A percentile compares a stretch with the other conserved stretches of the same genome.
Conservation (phyloP, 53 echinoderm and acorn worm genomes). For the Holothuria leucospilota region DNA sequence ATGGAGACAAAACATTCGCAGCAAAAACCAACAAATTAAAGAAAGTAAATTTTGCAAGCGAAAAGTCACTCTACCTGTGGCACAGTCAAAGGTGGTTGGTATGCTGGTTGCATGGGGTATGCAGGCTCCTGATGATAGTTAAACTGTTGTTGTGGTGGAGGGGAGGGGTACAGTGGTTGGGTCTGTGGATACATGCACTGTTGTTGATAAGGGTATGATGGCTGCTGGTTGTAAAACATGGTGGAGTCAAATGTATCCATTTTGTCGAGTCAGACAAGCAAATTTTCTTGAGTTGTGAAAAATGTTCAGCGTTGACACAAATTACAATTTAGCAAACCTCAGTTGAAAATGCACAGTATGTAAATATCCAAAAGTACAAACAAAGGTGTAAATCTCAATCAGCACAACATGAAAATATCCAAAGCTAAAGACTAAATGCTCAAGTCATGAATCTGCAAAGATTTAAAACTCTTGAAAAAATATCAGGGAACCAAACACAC, state of each 20-base stretch:
- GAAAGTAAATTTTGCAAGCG: too few species aligned
- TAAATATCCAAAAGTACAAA: too few species aligned
- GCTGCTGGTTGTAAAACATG: constrained; percentile 38
- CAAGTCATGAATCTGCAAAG: constrained; percentile 4
- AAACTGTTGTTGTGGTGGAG: constrained; percentile 31
- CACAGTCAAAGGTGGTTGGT: constrained; percentile 27
- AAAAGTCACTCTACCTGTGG: not conserved
- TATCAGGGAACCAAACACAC: not conserved
- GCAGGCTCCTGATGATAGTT: constrained; percentile 26
- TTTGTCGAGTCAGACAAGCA: not conserved
- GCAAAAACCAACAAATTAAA: too few species aligned
- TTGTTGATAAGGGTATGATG: not conserved
- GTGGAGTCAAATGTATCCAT: constrained; percentile 44
- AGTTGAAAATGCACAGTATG: too few species aligned
- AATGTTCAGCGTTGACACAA: too few species aligned
- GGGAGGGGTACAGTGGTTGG: constrained; percentile 42
- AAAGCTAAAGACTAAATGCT: not conserved
- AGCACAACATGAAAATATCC: too few species aligned
- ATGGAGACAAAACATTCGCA: too few species aligned
- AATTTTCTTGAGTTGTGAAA: too few species aligned
- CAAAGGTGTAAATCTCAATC: too few species aligned
- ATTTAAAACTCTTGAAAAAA: constrained; percentile 21
- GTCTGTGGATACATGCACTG: constrained; percentile 36
- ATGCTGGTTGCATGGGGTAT: constrained; percentile 40
- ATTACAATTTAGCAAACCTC: too few species aligned